Conservation (phyloP, 92 coral and sea anemone species). For the Umimayanthus chanpuru region DNA sequence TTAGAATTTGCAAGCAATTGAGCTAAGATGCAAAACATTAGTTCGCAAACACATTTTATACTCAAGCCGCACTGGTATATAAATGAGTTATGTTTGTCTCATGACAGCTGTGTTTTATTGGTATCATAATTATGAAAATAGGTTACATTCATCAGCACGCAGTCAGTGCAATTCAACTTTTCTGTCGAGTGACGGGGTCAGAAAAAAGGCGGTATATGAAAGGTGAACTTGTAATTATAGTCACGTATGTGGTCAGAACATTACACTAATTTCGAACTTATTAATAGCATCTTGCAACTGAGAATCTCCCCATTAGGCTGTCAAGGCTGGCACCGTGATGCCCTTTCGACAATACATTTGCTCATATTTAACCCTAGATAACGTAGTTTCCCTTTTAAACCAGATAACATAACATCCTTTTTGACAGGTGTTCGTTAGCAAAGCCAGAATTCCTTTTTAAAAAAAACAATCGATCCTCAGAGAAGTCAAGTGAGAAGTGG, state of each 20-base stretch:
- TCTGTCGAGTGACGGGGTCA: neutral
- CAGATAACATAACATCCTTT: no score
- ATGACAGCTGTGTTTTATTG: neutral
- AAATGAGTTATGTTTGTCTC: neutral
- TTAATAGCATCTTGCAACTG: neutral
- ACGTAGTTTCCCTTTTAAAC: no score
- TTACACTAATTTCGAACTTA: no score
- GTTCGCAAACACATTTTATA: no score
- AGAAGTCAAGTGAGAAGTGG: neutral
- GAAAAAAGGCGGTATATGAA: neutral
- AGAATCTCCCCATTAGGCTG: neutral
- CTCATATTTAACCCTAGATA: neutral
- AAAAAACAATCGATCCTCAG: neutral
- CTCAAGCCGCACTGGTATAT: no score
- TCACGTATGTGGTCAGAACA: neutral
- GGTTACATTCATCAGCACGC: neutral
- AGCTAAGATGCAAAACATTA: no score
- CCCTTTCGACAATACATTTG: neutral
- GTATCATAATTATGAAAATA: no score
- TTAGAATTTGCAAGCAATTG: no score
- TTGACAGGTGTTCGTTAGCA: neutral
- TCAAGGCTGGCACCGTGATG: neutral
- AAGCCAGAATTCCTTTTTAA: neutral
- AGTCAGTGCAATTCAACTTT: no score
- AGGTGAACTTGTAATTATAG: neutral